Percentiles rank a stretch among this genome's conserved stretches.
Conservation (phyloP, 2,888 invertebrate genomes). For the Podotricha telesiphe region DNA sequence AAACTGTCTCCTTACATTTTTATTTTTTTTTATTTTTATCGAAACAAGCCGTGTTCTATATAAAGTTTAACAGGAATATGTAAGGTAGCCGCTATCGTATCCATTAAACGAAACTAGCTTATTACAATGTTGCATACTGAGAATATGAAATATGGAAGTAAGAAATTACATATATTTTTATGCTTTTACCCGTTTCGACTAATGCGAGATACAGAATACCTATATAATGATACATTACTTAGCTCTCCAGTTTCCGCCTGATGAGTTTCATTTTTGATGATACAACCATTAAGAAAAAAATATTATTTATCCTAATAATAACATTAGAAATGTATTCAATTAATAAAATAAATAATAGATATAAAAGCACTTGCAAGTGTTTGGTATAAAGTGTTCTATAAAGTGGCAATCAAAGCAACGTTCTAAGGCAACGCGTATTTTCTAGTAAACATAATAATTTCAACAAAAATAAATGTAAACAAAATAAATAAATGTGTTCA, state of each 20-base stretch:
- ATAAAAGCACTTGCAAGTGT: too few relatives aligned
- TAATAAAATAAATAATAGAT: too few relatives aligned
- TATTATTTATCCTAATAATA: too few relatives aligned
- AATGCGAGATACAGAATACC: neutral
- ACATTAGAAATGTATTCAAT: too few relatives aligned
- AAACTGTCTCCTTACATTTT: neutral
- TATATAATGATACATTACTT: neutral
- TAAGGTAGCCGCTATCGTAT: conserved; percentile 2
- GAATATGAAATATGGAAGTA: neutral
- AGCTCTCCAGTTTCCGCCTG: neutral
- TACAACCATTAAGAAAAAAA: too few relatives aligned
- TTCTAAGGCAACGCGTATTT: too few relatives aligned
- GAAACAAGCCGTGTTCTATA: neutral
- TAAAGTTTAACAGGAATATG: neutral
- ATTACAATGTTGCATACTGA: conserved; percentile 17
- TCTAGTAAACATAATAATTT: too few relatives aligned
- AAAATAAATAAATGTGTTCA: too few relatives aligned
- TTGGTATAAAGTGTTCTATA: too few relatives aligned
- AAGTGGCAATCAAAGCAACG: too few relatives aligned
- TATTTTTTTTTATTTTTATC: neutral
- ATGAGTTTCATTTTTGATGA: neutral
- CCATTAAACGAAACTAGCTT: neutral
- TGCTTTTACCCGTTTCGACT: neutral
- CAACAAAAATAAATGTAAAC: too few relatives aligned
- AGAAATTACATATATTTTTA: conserved; percentile 9